Evolutionary conservation across 2,113 vertebrate species (phyloP).

Genomic region (Tenrec ecaudatus): DNA sequence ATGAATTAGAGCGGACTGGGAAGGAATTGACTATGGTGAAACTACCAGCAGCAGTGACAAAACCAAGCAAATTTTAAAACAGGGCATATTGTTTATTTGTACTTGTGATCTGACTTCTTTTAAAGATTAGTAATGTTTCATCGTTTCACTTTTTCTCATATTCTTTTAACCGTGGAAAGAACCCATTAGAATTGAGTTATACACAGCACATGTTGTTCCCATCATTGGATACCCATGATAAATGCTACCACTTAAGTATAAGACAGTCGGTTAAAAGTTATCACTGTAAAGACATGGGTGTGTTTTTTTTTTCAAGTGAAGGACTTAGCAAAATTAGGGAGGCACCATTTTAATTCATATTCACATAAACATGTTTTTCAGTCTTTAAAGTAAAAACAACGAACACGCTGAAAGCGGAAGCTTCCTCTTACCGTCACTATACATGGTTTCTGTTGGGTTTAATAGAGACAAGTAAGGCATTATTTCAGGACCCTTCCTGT

Average conservation of each 20-base stretch:
- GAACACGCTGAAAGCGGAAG: neutral
- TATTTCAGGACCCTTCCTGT: neutral
- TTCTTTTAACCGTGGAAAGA: constrained; percentile 15
- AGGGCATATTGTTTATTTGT: neutral
- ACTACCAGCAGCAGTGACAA: neutral
- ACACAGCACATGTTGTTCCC: neutral
- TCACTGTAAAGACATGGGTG: constrained; percentile 1
- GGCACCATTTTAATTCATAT: neutral
- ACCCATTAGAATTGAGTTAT: neutral
- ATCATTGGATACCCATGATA: neutral
- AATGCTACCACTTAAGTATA: neutral
- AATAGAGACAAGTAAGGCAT: neutral
- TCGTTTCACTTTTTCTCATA: neutral
- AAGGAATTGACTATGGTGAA: neutral
- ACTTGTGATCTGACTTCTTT: neutral
- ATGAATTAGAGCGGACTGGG: neutral
- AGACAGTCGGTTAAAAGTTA: constrained; percentile 8
- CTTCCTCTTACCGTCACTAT: neutral
- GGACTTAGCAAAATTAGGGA: neutral
- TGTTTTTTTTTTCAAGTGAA: neutral
- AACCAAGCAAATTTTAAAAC: neutral
- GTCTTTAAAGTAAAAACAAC: neutral
- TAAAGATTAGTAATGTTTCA: neutral
- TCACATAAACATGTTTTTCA: neutral
- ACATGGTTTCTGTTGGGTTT: neutral